Evolutionary conservation across 2,113 vertebrate species (phyloP).

Genomic region (Eulacestoma nigropectus): DNA sequence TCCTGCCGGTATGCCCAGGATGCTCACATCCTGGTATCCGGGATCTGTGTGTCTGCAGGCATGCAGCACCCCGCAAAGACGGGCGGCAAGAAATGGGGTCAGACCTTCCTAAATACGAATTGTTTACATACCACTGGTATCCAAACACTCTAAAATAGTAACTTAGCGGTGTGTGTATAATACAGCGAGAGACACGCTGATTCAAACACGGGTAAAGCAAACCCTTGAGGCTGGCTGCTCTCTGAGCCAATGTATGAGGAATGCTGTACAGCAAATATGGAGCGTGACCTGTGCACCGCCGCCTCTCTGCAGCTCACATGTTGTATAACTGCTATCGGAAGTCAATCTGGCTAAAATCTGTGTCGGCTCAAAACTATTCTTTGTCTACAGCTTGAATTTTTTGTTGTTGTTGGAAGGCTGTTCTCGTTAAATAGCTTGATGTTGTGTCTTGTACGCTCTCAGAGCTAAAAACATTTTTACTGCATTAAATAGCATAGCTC

Average conservation of each 20-base stretch:
- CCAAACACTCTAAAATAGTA: not conserved
- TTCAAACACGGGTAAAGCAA: not conserved
- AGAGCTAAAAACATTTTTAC: not conserved
- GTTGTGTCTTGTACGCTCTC: not conserved
- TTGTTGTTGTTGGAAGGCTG: not conserved
- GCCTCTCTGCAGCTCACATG: not conserved
- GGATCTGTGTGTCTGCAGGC: accelerated
- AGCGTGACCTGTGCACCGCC: not conserved
- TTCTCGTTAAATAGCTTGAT: not conserved
- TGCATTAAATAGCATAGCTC: not conserved
- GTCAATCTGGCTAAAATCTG: not conserved
- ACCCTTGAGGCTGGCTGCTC: not conserved
- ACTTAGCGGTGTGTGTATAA: not conserved
- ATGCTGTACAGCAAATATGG: not conserved
- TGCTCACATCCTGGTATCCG: accelerated
- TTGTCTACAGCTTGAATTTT: not conserved
- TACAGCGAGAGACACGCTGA: accelerated
- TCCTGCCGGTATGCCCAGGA: accelerated
- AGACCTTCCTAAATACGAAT: accelerated
- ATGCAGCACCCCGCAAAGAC: not conserved
- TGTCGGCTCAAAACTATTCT: not conserved
- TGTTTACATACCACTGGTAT: not conserved
- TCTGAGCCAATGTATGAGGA: not conserved
- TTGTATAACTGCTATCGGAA: conserved; percentile 21
- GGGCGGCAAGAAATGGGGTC: not conserved